Conservation (phyloP, 2,113 vertebrate species). For the Sinocyclocheilus grahami region DNA sequence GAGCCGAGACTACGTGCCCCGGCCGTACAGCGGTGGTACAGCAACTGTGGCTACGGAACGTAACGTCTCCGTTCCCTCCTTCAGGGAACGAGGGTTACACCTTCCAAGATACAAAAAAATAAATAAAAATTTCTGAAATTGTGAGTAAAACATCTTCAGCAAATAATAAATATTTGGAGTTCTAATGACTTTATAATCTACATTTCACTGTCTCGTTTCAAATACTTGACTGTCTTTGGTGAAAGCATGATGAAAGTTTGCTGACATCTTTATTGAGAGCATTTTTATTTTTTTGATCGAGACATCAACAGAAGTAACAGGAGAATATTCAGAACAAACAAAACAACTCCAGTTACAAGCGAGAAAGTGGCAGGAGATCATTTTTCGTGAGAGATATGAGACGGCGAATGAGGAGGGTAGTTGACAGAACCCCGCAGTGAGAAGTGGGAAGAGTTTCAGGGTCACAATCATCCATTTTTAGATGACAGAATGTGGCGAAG, state of each 20-base stretch:
- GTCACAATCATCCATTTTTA: constrained; percentile 35
- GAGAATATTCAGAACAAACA: constrained; percentile 17
- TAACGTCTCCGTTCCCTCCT: too few species aligned
- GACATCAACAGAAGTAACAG: not conserved
- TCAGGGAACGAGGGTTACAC: too few species aligned
- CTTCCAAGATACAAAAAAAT: not conserved
- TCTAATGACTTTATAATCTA: not conserved
- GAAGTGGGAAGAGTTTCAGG: constrained; percentile 22
- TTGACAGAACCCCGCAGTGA: not conserved
- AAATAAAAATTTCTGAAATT: not conserved
- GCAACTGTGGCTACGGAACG: too few species aligned
- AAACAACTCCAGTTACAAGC: constrained; percentile 9
- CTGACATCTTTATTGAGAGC: constrained; percentile 9
- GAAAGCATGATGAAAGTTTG: constrained; percentile 1
- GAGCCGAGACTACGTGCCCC: too few species aligned
- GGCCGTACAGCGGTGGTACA: too few species aligned
- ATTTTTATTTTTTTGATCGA: not conserved
- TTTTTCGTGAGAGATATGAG: not conserved
- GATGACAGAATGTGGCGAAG: constrained; percentile 22
- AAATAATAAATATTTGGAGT: not conserved
- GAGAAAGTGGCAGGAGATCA: constrained; percentile 11
- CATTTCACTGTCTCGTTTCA: not conserved
- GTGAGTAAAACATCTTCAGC: not conserved
- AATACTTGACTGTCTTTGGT: not conserved
- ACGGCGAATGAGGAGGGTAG: not conserved